phyloP scores from a whole-genome alignment of 2,797 vertebrate genomes.

The Phataginus tricuspis region DNA sequence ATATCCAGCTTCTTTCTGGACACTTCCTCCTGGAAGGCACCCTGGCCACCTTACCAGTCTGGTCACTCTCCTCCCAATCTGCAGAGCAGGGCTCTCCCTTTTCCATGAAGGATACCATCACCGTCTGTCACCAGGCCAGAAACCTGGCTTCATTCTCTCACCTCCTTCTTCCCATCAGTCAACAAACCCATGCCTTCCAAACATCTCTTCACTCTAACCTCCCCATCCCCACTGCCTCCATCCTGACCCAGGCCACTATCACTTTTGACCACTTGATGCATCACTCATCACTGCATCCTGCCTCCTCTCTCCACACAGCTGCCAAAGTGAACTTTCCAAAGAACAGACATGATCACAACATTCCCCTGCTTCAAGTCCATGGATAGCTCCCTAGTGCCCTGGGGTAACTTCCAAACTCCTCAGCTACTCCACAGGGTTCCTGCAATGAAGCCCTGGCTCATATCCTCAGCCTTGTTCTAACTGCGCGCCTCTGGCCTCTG shows the following conservation, averaged over 20 bases:
- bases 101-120: neutral
- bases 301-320: neutral
- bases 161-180: neutral
- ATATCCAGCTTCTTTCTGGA: neutral
- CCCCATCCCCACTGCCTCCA: neutral
- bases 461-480: neutral
- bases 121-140: neutral
- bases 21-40: neutral
- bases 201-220: neutral
- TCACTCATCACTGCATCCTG: neutral
- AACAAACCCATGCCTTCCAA: neutral
- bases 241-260: neutral
- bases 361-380: neutral
- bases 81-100: neutral
- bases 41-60: neutral
- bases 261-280: neutral
- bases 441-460: neutral
- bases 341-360: neutral
- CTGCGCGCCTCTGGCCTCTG: neutral
- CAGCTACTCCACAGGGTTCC: neutral
- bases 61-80: neutral
- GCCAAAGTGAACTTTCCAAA: neutral
- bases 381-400: neutral
- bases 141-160: constrained; percentile 3
- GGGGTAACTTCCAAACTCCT: constrained; percentile 19